A percentile compares a stretch with the other conserved stretches of the same genome.
Evolutionary conservation across 2,113 vertebrate genomes (phyloP).

Genomic region (Mungos mungo): DNA sequence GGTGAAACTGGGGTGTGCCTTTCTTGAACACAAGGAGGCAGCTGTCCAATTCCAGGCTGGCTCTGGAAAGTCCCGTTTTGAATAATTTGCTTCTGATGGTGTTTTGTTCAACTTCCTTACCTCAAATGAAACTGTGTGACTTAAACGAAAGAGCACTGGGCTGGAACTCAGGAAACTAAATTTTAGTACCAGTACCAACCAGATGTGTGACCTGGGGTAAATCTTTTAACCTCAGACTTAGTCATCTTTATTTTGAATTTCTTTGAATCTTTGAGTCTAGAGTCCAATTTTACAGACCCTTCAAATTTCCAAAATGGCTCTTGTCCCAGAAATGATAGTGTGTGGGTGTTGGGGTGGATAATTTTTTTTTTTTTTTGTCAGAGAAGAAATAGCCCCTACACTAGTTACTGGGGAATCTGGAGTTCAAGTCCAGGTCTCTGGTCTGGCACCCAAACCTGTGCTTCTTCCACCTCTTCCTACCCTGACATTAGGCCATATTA

Average conservation of each 20-base stretch:
- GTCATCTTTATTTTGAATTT: conserved; percentile 15
- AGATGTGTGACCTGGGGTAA: not conserved
- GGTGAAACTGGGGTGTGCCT: conserved; percentile 67
- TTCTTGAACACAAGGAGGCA: conserved; percentile 31
- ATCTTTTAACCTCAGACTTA: not conserved
- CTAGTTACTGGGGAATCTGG: not conserved
- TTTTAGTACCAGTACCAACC: not conserved
- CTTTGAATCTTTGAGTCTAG: not conserved
- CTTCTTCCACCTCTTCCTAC: not conserved
- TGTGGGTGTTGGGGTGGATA: not conserved
- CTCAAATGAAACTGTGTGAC: conserved; percentile 64
- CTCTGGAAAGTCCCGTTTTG: conserved; percentile 70
- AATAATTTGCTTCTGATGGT: conserved; percentile 53
- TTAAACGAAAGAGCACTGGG: conserved; percentile 40
- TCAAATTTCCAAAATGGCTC: conserved; percentile 1
- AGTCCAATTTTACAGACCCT: not conserved
- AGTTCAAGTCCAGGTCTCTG: not conserved
- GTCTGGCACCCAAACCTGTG: not conserved
- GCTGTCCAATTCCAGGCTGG: conserved; percentile 49
- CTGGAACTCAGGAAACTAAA: conserved; percentile 53
- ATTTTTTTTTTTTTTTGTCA: not conserved
- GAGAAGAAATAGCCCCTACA: not conserved
- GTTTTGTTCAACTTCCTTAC: conserved; percentile 54
- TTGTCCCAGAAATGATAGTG: not conserved
- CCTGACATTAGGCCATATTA: not conserved